Evolutionary conservation across 2,113 vertebrate species (phyloP), one percentile per base, ranked within the genome.

Genomic region (Dunckerocampus dactyliophorus): DNA sequence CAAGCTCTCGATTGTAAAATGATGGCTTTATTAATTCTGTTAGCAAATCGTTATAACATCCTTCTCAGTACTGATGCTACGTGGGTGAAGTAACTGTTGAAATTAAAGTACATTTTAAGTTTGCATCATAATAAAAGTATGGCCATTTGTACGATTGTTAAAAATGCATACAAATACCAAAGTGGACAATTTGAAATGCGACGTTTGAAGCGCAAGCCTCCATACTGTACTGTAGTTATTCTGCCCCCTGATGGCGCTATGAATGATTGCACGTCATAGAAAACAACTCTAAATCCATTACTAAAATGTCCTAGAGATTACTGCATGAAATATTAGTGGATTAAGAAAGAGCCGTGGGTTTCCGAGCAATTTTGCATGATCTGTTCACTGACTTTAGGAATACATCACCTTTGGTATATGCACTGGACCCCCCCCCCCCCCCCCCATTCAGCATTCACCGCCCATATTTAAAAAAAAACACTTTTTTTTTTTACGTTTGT

Each of bases 201-300:
- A 28, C 24, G 24, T 28, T 28, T 28, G 2, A 47, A n/a, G 15
- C 46, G 14, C 4, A 14, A 16, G 7, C 3, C 24, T 2, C 5
- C 24, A 3, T 5, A 28, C 24, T 16, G 47, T 16, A 8, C 19
- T 19, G 47, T 19, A 31, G 39, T 43, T 14, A 31, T 0, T 55
- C 51, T 73, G 83, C 65, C 79, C 69, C 72, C 82, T 73, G 9
- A 12, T 69, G 85, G 77, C 7, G 34, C 1, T 39, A 17, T 57
- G 1, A 21, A 57, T 20, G 61, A 75, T 21, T 71, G 49, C 65
- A 74, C 45, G 47, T 16, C 1, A 47, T 43, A 49, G 3, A 61
- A 47, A 48, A 12, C 11, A 19, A 1, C 53, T 43, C 1, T 49
- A 54, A 84, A 77, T 71, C 46, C 17, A 53, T n/a, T 19, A 39